phyloP scores from a whole-genome alignment of 2,888 invertebrate species.

The Strigamia crassipes region DNA sequence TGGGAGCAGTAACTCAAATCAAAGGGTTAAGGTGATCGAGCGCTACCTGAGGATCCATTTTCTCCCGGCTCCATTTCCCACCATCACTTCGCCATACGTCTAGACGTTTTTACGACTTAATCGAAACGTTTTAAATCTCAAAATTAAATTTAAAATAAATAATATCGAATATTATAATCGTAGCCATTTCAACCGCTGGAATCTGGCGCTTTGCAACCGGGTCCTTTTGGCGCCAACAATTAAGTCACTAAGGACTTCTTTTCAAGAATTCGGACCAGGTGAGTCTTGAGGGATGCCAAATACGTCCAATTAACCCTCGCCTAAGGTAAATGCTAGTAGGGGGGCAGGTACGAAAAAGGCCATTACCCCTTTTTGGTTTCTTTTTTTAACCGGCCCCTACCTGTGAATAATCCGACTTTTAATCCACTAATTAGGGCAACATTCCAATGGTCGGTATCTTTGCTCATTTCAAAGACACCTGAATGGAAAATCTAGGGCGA shows the following conservation, averaged over 20 bases:
- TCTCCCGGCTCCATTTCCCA: neutral
- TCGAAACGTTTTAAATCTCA: neutral
- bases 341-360: slow-evolving; percentile 33
- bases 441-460: neutral
- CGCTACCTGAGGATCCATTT: slow-evolving; percentile 16
- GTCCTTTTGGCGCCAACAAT: neutral
- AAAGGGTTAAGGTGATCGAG: slow-evolving; percentile 32
- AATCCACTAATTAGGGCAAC: slow-evolving; percentile 5
- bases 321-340: slow-evolving; percentile 20
- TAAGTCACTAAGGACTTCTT: neutral
- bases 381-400: slow-evolving; percentile 13
- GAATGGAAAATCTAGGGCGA: neutral
- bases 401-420: slow-evolving; percentile 6
- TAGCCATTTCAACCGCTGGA: neutral
- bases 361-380: slow-evolving; percentile 6
- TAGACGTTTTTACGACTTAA: neutral
- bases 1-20: slow-evolving; percentile 33
- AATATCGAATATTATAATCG: neutral
- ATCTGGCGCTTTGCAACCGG: neutral
- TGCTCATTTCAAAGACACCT: neutral
- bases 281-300: slow-evolving; percentile 13
- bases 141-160: neutral
- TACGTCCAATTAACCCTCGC: slow-evolving; percentile 14
- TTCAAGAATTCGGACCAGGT: slow-evolving; percentile 25
- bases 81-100: neutral